These are phyloP conservation scores for Eubasilissa regina DNA, from an alignment of 1,140 invertebrate species.

Conservation along the genomic window DNA sequence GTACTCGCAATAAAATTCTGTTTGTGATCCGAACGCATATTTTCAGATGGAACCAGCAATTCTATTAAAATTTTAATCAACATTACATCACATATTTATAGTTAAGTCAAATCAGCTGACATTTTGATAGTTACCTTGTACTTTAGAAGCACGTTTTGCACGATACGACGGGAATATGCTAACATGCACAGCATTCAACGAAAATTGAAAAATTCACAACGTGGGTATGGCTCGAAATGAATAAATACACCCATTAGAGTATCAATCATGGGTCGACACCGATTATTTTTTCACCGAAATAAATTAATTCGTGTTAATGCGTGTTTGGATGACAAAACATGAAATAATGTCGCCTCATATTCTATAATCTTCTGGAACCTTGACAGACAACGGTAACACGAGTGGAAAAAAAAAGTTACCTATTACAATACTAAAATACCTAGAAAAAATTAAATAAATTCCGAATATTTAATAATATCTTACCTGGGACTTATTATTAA, in stretches of 20 bases:
- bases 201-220: constrained; percentile 17
- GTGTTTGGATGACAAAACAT: constrained; percentile 30
- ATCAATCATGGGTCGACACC: neutral
- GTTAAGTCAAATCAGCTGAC: constrained; percentile 17
- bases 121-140: neutral
- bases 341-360: constrained; percentile 17
- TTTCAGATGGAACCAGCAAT: neutral
- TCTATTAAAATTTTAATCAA: constrained; percentile 4
- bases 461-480: neutral
- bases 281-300: too few species aligned
- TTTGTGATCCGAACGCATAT: too few species aligned
- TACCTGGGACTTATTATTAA: constrained; percentile 26
- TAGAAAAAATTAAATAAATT: neutral
- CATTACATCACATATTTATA: constrained; percentile 6
- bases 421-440: neutral
- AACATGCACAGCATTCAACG: constrained; percentile 17
- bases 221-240: constrained; percentile 26
- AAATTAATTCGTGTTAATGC: neutral
- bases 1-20: too few species aligned
- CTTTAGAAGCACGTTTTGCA: constrained; percentile 2
- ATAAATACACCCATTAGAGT: neutral
- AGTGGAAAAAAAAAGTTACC: neutral
- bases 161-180: neutral
- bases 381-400: constrained; percentile 29
- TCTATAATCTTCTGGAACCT: constrained; percentile 49